Evolutionary conservation across 2,797 vertebrate genomes (phyloP), one percentile per base, ranked within the genome.

Genomic region (Sebastes ruberrimus): DNA sequence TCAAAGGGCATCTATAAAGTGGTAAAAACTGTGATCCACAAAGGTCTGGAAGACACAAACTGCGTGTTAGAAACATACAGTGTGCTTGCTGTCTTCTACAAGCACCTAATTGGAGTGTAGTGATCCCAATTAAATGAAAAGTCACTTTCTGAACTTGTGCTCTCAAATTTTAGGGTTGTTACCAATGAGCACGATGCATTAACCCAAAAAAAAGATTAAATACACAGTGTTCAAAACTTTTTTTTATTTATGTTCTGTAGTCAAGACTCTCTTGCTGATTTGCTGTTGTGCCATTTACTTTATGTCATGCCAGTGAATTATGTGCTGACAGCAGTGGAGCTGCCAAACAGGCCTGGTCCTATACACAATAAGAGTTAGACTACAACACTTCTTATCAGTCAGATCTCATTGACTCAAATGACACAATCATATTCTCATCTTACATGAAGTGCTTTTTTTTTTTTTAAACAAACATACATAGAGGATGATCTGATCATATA

Each of bases 401-500:
- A 52, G 22, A 78, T 66, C 71, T 27, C 13, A n/a, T 38, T 23
- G 20, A 64, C 11, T 28, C 35, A 38, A 38, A 38, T 38, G 52
- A 42, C 59, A 25, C 42, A 28, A 23, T 69, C 33, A 42, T 16
- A 25, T 25, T 55, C 28, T 60, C 28, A 32, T 72, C 7, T 32
- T 42, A 66, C 32, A 78, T 60, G 49, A 79, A 67, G 32, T 28
- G 59, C 57, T 80, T 86, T 30, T 86, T 80, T 86, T n/a, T 28
- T 42, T 64, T 35, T 76, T 16, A 46, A 46, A 46, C 38, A 46
- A 46, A 46, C 14, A 46, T 46, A 46, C 22, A 77, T 81, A 20
- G 49, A 86, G 74, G 66, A 80, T 90, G 56, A 16, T 27, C 52
- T 77, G 84, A 80, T 90, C 63, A 82, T 87, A 73, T 57, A 72